Evolutionary conservation across 2,888 invertebrate species (phyloP), one percentile per base, ranked within the genome.

Genomic region (Tiliacea citrago): DNA sequence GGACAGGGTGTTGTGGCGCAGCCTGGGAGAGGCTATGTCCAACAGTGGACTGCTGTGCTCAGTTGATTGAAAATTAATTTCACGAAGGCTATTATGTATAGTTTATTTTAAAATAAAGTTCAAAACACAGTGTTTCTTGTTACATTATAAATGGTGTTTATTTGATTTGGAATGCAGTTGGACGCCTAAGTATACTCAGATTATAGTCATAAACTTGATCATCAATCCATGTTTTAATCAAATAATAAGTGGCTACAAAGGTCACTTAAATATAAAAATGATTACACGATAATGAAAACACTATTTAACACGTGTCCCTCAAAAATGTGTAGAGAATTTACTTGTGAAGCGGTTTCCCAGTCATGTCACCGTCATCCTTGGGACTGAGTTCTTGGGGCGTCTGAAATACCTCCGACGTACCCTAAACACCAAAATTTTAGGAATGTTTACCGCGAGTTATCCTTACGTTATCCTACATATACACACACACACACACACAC

Each of bases 371-470:
- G 61, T 51, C 49, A 73, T 60, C 18, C 60, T 47, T 69, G 61
- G 74, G 80, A 51, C 67, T 18, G 42, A 68, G 63, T 72, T 69
- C 73, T 24, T 60, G 18, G 49, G 13, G n/a, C n/a, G 10, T 55
- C 69, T 83, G 63, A 70, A 81, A 81, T 83, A 71, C 60, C 65
- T 71, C 13, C 18, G 2, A 42, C 29, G 53, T 80, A 29, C 35
- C 45, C 39, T 24, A 57, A 67, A 51, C 62, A 73, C 49, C 63
- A 79, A 61, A 5, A 76, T 81, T 84, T 75, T 49, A 35, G 84
- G 71, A 68, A 80, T 57, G 68, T 49, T 73, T 24, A 72, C 81
- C 75, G n/a, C 81, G 62, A 80, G 29, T 39, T 68, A 68, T 49
- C 65, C 58, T 62, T 55, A 58, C 24, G 51, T 21, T n/a, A n/a